A percentile compares a stretch with the other conserved stretches of the same genome.
These are phyloP conservation scores for Esox lucius DNA, from an alignment of 2,797 vertebrate genomes.

Conservation along the genomic window DNA sequence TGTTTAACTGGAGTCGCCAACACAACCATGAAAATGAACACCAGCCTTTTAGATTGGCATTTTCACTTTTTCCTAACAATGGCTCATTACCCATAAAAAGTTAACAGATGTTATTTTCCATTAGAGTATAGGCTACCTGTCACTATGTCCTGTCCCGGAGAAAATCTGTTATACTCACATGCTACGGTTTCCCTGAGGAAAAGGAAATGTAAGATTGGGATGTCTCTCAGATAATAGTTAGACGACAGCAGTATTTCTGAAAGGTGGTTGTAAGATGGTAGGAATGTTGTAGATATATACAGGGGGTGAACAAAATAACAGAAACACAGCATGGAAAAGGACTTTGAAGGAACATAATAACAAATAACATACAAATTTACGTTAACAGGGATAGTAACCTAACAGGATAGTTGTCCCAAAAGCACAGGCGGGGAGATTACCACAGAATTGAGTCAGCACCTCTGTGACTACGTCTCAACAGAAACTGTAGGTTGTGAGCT, in stretches of 20 bases:
- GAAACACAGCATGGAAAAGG: too few relatives aligned
- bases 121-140: neutral
- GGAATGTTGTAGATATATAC: neutral
- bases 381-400: too few relatives aligned
- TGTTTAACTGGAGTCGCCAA: neutral
- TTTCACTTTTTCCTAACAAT: neutral
- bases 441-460: too few relatives aligned
- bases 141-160: neutral
- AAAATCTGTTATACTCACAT: neutral
- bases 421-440: too few relatives aligned
- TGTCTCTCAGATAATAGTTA: neutral
- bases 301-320: too few relatives aligned
- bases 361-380: too few relatives aligned
- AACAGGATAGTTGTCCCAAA: too few relatives aligned
- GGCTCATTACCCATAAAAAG: neutral
- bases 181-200: neutral
- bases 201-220: slow-evolving; percentile 38
- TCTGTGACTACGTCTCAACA: too few relatives aligned
- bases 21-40: neutral
- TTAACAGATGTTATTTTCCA: neutral
- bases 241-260: too few relatives aligned
- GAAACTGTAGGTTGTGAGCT: too few relatives aligned
- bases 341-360: too few relatives aligned
- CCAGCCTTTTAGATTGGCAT: neutral
- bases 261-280: too few relatives aligned